Percentiles rank a stretch among this genome's conserved stretches.
Conservation (phyloP, 2,888 invertebrate genomes). For the Agrilus mali region DNA sequence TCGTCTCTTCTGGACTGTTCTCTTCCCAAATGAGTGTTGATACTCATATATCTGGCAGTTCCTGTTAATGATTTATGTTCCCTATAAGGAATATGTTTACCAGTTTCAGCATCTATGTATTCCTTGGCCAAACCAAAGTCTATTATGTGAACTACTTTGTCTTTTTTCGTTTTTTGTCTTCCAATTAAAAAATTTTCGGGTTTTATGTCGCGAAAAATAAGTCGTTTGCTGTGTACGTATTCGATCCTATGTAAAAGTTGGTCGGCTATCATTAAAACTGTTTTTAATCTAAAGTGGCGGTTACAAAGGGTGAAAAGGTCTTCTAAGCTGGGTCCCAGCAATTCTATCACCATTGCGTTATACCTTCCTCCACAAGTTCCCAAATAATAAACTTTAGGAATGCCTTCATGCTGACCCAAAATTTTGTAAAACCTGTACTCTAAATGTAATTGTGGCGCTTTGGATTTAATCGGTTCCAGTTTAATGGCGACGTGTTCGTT, state of each 20-base stretch:
- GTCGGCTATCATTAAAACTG: slow-evolving; percentile 59
- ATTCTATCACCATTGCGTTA: slow-evolving; percentile 63
- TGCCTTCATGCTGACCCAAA: slow-evolving; percentile 74
- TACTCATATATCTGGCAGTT: slow-evolving; percentile 99
- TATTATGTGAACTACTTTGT: slow-evolving; percentile 99
- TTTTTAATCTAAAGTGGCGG: slow-evolving; percentile 57
- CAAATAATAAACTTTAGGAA: slow-evolving; percentile 62
- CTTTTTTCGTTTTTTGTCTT: slow-evolving; percentile 91
- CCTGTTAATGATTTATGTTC: slow-evolving; percentile 99
- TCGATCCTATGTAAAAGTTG: slow-evolving; percentile 88
- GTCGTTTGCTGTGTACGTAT: slow-evolving; percentile 97
- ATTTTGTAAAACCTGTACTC: slow-evolving; percentile 99
- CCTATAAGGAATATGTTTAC: slow-evolving; percentile 99
- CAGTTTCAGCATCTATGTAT: slow-evolving; percentile 99
- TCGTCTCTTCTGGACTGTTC: slow-evolving; percentile 99
- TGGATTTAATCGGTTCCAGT: slow-evolving; percentile 99
- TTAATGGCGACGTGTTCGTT: slow-evolving; percentile 99
- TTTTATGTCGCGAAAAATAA: slow-evolving; percentile 99
- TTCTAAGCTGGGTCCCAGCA: slow-evolving; percentile 59
- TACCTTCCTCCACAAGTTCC: slow-evolving; percentile 59
- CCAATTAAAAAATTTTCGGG: slow-evolving; percentile 99
- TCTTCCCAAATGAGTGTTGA: slow-evolving; percentile 99
- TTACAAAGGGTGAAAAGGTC: slow-evolving; percentile 62
- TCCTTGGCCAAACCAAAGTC: slow-evolving; percentile 99
- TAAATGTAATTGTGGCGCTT: slow-evolving; percentile 98